Conservation (phyloP, 1,140 invertebrate species). For the Drosophila willistoni region DNA sequence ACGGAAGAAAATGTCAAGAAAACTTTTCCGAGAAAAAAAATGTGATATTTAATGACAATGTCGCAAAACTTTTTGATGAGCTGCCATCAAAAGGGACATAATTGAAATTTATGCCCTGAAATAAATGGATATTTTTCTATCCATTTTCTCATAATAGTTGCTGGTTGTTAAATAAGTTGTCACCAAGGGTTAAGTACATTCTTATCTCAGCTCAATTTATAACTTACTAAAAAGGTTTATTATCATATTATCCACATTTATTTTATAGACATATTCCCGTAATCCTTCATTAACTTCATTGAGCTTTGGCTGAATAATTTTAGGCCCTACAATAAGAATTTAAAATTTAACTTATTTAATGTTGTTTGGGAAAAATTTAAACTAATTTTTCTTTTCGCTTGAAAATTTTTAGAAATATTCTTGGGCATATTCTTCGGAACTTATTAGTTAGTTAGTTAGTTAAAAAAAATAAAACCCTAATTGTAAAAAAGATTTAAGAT, state of each 20-base stretch:
- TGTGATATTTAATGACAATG: constrained; percentile 28
- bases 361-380: too few relatives aligned
- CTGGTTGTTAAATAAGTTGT: not conserved
- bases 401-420: too few relatives aligned
- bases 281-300: too few relatives aligned
- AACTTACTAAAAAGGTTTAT: not conserved
- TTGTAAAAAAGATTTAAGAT: too few relatives aligned
- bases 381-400: too few relatives aligned
- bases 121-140: not conserved
- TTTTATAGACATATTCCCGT: not conserved
- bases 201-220: not conserved
- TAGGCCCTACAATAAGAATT: too few relatives aligned
- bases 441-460: too few relatives aligned
- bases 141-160: not conserved
- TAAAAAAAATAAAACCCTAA: too few relatives aligned
- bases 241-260: not conserved
- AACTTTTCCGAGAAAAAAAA: constrained; percentile 29
- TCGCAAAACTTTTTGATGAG: constrained; percentile 7
- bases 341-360: too few relatives aligned
- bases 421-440: too few relatives aligned
- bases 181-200: not conserved
- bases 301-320: too few relatives aligned
- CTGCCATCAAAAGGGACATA: constrained; percentile 3
- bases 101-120: constrained; percentile 6
- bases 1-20: not conserved